phyloP scores from a whole-genome alignment of 2,888 invertebrate genomes.

The Pyralis farinalis region DNA sequence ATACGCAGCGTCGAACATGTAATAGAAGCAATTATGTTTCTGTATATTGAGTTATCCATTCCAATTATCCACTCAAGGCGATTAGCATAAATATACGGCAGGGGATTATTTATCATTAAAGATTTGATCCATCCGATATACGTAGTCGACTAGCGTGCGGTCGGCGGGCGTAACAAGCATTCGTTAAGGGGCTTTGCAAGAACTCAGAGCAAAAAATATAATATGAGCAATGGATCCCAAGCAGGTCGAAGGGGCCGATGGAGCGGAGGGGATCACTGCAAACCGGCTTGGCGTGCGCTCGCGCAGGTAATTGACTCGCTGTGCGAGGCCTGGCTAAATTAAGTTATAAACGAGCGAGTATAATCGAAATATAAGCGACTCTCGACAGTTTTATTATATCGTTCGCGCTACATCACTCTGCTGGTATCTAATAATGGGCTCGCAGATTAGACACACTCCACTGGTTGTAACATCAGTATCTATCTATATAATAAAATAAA shows the following conservation, averaged over 20 bases:
- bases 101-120: conserved; percentile 23
- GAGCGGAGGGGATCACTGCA: conserved; percentile 42
- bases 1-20: conserved; percentile 11
- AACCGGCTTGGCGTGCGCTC: conserved; percentile 69
- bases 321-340: conserved; percentile 56
- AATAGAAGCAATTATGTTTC: conserved; percentile 14
- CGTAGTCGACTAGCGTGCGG: conserved; percentile 8
- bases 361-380: conserved; percentile 52
- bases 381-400: conserved; percentile 42
- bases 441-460: conserved; percentile 19
- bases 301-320: conserved; percentile 74
- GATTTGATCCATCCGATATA: conserved; percentile 15
- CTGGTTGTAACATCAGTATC: too few species aligned
- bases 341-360: conserved; percentile 69
- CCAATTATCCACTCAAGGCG: conserved; percentile 26
- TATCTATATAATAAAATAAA: too few species aligned
- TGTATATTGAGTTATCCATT: conserved; percentile 20
- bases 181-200: conserved; percentile 30
- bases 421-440: conserved; percentile 30
- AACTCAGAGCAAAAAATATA: conserved; percentile 60
- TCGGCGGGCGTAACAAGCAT: conserved; percentile 29
- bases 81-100: conserved; percentile 28
- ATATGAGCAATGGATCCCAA: conserved; percentile 41
- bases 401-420: conserved; percentile 36
- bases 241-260: conserved; percentile 23